phyloP scores from a whole-genome alignment of 2,797 vertebrate species.

The Myotis daubentonii region DNA sequence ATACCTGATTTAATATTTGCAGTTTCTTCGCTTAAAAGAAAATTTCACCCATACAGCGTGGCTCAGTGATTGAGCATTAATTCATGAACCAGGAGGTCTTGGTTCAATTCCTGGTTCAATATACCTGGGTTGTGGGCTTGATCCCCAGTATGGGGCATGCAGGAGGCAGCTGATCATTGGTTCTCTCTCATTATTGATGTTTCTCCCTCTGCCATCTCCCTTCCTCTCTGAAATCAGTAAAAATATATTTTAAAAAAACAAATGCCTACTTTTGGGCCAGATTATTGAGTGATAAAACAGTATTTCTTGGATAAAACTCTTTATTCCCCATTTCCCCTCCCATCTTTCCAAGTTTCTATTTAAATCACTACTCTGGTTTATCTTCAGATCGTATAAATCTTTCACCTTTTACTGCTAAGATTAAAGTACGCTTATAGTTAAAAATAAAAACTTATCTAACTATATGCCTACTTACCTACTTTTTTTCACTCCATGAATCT shows the following conservation, averaged over 20 bases:
- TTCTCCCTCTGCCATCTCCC: too few species aligned
- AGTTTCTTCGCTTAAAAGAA: not conserved
- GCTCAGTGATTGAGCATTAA: too few species aligned
- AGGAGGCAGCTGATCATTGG: too few species aligned
- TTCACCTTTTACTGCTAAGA: not conserved
- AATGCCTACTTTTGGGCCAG: not conserved
- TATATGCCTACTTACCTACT: not conserved
- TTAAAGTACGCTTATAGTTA: not conserved
- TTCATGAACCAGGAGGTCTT: too few species aligned
- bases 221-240: too few species aligned
- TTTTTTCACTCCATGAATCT: not conserved
- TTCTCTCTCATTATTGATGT: too few species aligned
- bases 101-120: too few species aligned
- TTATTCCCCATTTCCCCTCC: not conserved
- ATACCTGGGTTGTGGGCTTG: too few species aligned
- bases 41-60: not conserved
- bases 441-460: constrained; percentile 3
- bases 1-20: not conserved
- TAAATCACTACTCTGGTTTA: not conserved
- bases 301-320: not conserved
- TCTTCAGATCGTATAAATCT: too few species aligned
- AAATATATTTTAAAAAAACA: too few species aligned
- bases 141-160: too few species aligned
- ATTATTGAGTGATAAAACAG: not conserved
- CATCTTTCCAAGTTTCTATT: not conserved